These are phyloP conservation scores for Stegastes partitus DNA, from an alignment of 2,113 vertebrate genomes.

Conservation along the genomic window DNA sequence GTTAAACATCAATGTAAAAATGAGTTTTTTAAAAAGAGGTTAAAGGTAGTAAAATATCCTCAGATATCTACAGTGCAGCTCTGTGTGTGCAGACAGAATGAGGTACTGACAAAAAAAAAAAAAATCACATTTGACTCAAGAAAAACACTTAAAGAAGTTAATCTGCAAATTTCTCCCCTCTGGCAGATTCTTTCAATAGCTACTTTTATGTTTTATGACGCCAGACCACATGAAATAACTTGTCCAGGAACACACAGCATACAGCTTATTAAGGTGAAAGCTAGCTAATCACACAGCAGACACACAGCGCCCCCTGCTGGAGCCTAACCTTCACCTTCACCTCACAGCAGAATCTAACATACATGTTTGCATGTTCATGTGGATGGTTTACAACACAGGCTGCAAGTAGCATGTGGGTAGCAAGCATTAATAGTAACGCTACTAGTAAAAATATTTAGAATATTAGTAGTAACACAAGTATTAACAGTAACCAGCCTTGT, in stretches of 20 bases:
- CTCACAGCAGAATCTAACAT: neutral
- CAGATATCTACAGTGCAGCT: neutral
- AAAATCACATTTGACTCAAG: neutral
- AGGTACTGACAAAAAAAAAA: neutral
- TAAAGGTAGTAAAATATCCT: neutral
- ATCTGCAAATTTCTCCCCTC: slow-evolving; percentile 7
- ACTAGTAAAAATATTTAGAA: neutral
- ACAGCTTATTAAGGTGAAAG: neutral
- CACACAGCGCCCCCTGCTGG: slow-evolving; percentile 71
- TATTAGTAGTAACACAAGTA: too few species aligned
- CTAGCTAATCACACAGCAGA: neutral
- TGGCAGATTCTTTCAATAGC: slow-evolving; percentile 52
- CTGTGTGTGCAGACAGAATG: neutral
- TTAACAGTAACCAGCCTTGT: too few species aligned
- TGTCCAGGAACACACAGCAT: slow-evolving; percentile 17
- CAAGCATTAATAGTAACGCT: neutral
- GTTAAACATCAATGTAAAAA: too few species aligned
- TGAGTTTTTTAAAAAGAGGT: neutral
- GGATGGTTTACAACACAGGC: neutral
- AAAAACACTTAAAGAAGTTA: neutral
- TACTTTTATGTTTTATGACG: slow-evolving; percentile 38
- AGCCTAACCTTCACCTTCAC: neutral
- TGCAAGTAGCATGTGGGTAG: neutral
- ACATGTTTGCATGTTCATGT: neutral
- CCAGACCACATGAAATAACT: slow-evolving; percentile 51